Percentiles rank a stretch among this genome's conserved stretches.
Evolutionary conservation across 2,113 vertebrate species (phyloP).

Genomic region (Thinocorus orbignyianus): DNA sequence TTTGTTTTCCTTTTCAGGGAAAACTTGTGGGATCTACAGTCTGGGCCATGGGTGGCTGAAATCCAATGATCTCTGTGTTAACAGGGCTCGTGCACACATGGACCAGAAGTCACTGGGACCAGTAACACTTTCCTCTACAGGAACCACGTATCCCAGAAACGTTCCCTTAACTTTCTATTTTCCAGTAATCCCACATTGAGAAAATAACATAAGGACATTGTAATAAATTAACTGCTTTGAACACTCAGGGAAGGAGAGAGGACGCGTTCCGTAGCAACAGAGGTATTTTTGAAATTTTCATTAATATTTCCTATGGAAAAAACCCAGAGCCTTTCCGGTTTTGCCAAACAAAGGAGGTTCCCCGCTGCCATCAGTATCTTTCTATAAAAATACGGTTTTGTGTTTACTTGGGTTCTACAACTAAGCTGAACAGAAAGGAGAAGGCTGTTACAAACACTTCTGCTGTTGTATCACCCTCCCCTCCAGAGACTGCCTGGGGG

Average conservation of each 20-base stretch:
- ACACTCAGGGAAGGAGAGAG: slow-evolving; percentile 2
- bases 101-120: not conserved
- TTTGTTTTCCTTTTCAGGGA: not conserved
- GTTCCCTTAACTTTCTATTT: not conserved
- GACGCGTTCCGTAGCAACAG: slow-evolving; percentile 38
- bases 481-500: not conserved
- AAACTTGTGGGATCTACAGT: not conserved
- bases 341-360: slow-evolving; percentile 21
- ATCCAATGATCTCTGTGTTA: not conserved
- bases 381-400: slow-evolving; percentile 71
- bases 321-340: not conserved
- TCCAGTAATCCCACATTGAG: not conserved
- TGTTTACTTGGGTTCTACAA: slow-evolving; percentile 57
- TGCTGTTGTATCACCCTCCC: not conserved
- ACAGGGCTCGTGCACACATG: not conserved
- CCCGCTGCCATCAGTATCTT: slow-evolving; percentile 57
- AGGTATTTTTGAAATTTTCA: slow-evolving; percentile 69
- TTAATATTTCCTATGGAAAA: slow-evolving; percentile 53
- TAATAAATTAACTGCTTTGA: slow-evolving; percentile 53
- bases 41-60: not conserved
- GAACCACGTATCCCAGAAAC: not conserved
- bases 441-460: slow-evolving; percentile 43
- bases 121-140: not conserved
- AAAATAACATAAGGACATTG: slow-evolving; percentile 32
- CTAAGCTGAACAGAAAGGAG: slow-evolving; percentile 61